Evolutionary conservation across 1,140 invertebrate species (phyloP), one percentile per base, ranked within the genome.

Genomic region (Helicoverpa zea): DNA sequence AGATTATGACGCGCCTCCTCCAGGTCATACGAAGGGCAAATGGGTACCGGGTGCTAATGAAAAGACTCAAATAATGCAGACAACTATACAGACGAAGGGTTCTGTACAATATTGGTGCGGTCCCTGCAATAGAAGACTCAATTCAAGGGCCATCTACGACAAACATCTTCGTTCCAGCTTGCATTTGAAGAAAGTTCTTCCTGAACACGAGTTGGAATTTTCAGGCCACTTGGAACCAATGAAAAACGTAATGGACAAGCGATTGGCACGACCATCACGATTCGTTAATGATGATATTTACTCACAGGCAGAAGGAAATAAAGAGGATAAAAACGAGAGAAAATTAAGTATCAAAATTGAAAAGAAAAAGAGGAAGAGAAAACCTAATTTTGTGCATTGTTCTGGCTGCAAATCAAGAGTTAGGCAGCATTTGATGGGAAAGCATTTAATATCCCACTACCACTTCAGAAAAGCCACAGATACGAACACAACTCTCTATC

Each of bases 381-480:
- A 96, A 79, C 96, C 96, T 80, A 94, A 95, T 70, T 96, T 95
- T 66, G 91, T 96, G 5, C 95, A 95, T 76, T 98, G 97, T 88
- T 95, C 96, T 59, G 97, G 97, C 74, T 98, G 97, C 82, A 96
- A 96, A 43, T 96, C 96, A 14, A 96, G 96, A 83, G 97, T 98
- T 30, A 96, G 95, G 73, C 95, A 96, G 3, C 95, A 97, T 79
- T 92, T 97, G 82, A 97, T 98, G 94, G 97, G 98, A 74, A 98
- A 98, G 90, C 98, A 98, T 94, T 95, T 98, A 73, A 97, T 98
- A 76, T 98, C 97, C 43, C 97, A 97, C 91, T 98, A 97, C 92
- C 98, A 98, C 90, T 98, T 97, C 86, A 96, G 97, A 84, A 97
- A 97, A 87, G 90, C 92, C 5, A 96, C 96, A 80, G 95, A 96